phyloP scores from a whole-genome alignment of 2,113 vertebrate genomes.

The Oncorhynchus clarkii region DNA sequence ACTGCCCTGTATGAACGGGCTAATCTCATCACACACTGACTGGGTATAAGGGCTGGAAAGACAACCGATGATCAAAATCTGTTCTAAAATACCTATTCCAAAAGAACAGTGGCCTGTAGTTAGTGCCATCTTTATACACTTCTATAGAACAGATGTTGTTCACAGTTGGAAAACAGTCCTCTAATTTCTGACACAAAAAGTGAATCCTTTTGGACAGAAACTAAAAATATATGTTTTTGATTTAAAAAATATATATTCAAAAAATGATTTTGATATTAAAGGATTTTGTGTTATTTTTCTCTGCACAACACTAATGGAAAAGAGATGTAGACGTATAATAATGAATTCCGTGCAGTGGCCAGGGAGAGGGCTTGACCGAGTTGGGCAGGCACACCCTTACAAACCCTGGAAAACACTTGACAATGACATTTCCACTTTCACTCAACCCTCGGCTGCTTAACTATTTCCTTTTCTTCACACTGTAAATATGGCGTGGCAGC shows the following conservation, averaged over 20 bases:
- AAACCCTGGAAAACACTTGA: slow-evolving; percentile 43
- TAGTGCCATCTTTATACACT: slow-evolving; percentile 22
- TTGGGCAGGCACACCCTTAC: slow-evolving; percentile 31
- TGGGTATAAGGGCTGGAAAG: neutral
- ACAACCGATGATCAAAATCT: slow-evolving; percentile 24
- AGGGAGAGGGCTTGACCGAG: slow-evolving; percentile 20
- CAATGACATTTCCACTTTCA: slow-evolving; percentile 55
- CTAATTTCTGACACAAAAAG: slow-evolving; percentile 11
- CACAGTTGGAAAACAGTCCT: slow-evolving; percentile 14
- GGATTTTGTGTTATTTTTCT: slow-evolving; percentile 8
- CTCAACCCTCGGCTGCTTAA: slow-evolving; percentile 33
- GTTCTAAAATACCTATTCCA: neutral
- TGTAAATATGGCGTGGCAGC: neutral
- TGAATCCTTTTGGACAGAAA: slow-evolving; percentile 2
- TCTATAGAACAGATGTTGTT: slow-evolving; percentile 38
- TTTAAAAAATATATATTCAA: slow-evolving; percentile 29
- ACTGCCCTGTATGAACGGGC: too few species aligned
- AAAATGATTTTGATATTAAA: neutral
- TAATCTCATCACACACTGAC: slow-evolving; percentile 3
- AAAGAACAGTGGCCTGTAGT: slow-evolving; percentile 36
- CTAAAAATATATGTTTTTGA: slow-evolving; percentile 10
- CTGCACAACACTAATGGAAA: slow-evolving; percentile 21
- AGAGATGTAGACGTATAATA: slow-evolving; percentile 7
- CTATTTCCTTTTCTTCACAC: slow-evolving; percentile 41
- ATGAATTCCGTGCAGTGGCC: slow-evolving; percentile 9